Evolutionary conservation across 2,113 vertebrate genomes (phyloP).

Genomic region (Lasiurus cinereus): DNA sequence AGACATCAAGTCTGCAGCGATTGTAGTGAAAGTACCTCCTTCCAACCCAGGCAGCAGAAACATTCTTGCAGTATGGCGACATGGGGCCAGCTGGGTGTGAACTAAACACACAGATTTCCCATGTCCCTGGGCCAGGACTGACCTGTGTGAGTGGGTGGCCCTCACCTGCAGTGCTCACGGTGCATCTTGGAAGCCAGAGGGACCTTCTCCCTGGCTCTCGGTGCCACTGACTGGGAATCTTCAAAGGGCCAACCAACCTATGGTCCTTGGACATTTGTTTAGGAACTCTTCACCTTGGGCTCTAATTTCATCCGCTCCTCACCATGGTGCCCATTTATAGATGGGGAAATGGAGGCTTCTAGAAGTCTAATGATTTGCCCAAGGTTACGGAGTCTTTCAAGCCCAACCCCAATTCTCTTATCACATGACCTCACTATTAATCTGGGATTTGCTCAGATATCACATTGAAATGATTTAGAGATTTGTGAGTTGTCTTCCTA

Average conservation of each 20-base stretch:
- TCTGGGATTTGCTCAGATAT: neutral
- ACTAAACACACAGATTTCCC: neutral
- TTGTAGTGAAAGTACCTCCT: neutral
- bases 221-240: neutral
- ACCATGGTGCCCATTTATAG: neutral
- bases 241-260: neutral
- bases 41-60: neutral
- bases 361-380: conserved; percentile 49
- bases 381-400: conserved; percentile 48
- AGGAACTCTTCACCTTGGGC: neutral
- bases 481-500: neutral
- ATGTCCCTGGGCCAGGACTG: neutral
- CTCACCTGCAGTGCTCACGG: neutral
- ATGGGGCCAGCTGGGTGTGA: neutral
- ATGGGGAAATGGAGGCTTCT: conserved; percentile 2
- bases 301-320: neutral
- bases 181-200: neutral
- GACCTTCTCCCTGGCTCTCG: neutral
- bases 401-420: conserved; percentile 24
- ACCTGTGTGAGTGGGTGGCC: neutral
- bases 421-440: neutral
- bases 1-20: neutral
- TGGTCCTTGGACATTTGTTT: neutral
- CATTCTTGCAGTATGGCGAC: neutral
- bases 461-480: conserved; percentile 34